phyloP scores from a whole-genome alignment of 2,797 vertebrate species.

The Artibeus jamaicensis region DNA sequence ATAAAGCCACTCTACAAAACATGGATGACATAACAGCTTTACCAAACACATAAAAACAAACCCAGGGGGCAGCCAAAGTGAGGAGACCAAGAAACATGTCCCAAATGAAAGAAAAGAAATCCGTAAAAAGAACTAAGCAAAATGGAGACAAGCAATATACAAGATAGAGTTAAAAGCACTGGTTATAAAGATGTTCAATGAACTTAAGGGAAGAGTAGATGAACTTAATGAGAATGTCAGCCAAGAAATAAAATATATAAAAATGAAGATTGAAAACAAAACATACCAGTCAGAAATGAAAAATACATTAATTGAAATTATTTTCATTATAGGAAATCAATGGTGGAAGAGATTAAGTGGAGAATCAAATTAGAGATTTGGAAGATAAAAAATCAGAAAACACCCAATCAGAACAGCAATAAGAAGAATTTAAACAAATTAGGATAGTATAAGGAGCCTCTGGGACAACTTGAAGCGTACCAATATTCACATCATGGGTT shows the following conservation, averaged over 20 bases:
- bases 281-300: background rate
- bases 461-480: background rate
- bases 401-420: background rate
- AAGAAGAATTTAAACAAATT: background rate
- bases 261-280: background rate
- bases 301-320: background rate
- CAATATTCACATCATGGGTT: background rate
- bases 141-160: background rate
- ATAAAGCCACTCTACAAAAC: background rate
- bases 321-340: background rate
- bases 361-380: background rate
- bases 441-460: background rate
- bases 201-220: background rate
- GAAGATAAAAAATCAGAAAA: background rate
- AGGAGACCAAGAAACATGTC: background rate
- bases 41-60: background rate
- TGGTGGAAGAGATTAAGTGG: background rate
- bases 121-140: background rate
- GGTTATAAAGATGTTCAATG: background rate
- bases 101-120: background rate
- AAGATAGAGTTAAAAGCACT: background rate
- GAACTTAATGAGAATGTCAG: background rate
- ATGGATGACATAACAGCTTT: background rate
- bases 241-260: background rate
- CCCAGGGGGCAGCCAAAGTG: background rate